These are phyloP conservation scores for Euthynnus affinis DNA, from an alignment of 2,797 vertebrate genomes.

Conservation along the genomic window DNA sequence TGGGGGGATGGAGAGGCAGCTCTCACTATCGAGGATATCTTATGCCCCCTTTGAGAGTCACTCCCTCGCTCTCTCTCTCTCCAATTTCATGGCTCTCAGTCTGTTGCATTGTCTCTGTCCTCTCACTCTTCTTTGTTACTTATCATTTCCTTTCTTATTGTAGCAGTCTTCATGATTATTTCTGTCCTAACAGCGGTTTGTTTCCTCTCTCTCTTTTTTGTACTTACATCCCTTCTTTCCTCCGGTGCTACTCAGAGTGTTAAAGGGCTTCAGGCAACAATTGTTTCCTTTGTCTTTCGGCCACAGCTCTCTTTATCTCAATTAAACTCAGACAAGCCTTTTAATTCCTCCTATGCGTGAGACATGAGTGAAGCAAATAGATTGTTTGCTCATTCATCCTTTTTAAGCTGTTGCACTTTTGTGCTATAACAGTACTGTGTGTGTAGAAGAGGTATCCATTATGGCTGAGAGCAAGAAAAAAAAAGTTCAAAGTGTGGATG, in stretches of 20 bases:
- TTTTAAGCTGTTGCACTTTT: constrained; percentile 12
- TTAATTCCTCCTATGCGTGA: constrained; percentile 38
- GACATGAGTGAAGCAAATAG: constrained; percentile 33
- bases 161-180: constrained; percentile 30
- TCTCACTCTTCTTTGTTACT: constrained; percentile 35
- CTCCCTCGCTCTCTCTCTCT: constrained; percentile 35
- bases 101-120: constrained; percentile 47
- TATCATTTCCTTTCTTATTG: constrained; percentile 26
- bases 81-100: constrained; percentile 67
- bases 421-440: background rate
- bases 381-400: constrained; percentile 20
- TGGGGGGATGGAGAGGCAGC: constrained; percentile 69
- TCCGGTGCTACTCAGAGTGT: background rate
- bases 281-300: constrained; percentile 55
- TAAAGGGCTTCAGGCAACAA: constrained; percentile 36
- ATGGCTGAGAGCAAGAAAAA: constrained; percentile 11
- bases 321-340: constrained; percentile 40
- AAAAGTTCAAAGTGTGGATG: background rate
- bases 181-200: constrained; percentile 4
- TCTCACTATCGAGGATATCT: constrained; percentile 66
- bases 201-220: background rate
- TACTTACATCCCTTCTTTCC: constrained; percentile 1
- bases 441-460: constrained; percentile 23
- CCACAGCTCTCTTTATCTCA: constrained; percentile 39
- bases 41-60: constrained; percentile 68